Evolutionary conservation across 2,113 vertebrate species (phyloP).

Genomic region (Blennius ocellaris): DNA sequence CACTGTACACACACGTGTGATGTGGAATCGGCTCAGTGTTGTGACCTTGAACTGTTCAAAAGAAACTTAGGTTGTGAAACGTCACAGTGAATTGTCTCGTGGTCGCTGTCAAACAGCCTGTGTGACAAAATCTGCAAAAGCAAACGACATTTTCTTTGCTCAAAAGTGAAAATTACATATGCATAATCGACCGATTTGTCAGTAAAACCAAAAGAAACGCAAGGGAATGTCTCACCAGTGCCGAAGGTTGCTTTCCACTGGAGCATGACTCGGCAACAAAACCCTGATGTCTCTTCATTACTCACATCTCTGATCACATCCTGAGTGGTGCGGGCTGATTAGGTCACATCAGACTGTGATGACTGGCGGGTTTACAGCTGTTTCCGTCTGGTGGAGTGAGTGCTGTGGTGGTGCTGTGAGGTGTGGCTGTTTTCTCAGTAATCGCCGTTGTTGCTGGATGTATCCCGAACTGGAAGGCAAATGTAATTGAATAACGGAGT

Average conservation of each 20-base stretch:
- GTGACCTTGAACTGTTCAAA: conserved; percentile 17
- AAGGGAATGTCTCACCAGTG: no score
- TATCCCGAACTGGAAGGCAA: conserved; percentile 26
- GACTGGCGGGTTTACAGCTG: conserved; percentile 65
- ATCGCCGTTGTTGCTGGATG: conserved; percentile 47
- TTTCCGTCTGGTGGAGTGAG: conserved; percentile 48
- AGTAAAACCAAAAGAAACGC: background rate
- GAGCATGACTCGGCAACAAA: background rate
- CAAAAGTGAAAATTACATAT: no score
- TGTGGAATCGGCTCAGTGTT: conserved; percentile 25
- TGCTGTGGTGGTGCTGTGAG: conserved; percentile 31
- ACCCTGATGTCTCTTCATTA: conserved; percentile 20
- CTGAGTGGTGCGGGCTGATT: conserved; percentile 16
- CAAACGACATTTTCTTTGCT: no score
- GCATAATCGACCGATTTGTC: background rate
- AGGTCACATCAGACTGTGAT: conserved; percentile 26
- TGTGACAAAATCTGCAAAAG: background rate
- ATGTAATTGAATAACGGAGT: background rate
- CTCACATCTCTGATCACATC: conserved; percentile 5
- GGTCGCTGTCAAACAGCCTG: conserved; percentile 42
- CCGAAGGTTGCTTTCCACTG: background rate
- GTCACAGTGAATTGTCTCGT: background rate
- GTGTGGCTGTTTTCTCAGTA: conserved; percentile 39
- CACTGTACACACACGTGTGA: background rate
- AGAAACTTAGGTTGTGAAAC: conserved; percentile 18